phyloP scores from a whole-genome alignment of 2,888 invertebrate genomes.

The Megastigmus dorsalis region DNA sequence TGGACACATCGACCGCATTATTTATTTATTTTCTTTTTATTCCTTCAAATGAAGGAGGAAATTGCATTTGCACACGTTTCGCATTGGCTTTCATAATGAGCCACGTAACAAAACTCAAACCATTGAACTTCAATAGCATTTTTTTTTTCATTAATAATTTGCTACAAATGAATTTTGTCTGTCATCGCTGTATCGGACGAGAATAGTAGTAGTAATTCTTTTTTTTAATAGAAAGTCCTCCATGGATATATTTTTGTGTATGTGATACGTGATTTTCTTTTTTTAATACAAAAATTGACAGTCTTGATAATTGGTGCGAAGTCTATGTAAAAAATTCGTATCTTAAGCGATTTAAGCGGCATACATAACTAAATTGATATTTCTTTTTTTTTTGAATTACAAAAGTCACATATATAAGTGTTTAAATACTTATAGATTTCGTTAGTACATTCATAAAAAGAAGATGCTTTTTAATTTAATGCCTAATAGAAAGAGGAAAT shows the following conservation, averaged over 20 bases:
- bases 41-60: constrained; percentile 20
- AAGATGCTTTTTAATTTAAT: not conserved
- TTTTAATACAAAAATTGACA: not conserved
- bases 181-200: not conserved
- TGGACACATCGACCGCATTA: constrained; percentile 27
- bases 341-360: not conserved
- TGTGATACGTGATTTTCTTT: not conserved
- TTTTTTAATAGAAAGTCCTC: not conserved
- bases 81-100: not conserved
- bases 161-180: not conserved
- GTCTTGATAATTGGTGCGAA: not conserved
- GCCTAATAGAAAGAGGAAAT: too few relatives aligned
- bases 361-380: not conserved
- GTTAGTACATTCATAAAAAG: not conserved
- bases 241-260: not conserved
- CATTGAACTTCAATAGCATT: constrained; percentile 6
- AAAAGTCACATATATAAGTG: too few relatives aligned
- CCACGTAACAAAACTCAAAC: constrained; percentile 22
- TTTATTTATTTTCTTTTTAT: constrained; percentile 25
- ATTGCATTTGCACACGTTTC: constrained; percentile 13
- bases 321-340: not conserved
- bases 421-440: too few relatives aligned
- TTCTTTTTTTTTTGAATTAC: too few relatives aligned
- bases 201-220: too few relatives aligned
- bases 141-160: not conserved